A percentile compares a stretch with the other conserved stretches of the same genome.
phyloP scores from a whole-genome alignment of 2,888 invertebrate species.

The Flabesymbios commensalis region DNA sequence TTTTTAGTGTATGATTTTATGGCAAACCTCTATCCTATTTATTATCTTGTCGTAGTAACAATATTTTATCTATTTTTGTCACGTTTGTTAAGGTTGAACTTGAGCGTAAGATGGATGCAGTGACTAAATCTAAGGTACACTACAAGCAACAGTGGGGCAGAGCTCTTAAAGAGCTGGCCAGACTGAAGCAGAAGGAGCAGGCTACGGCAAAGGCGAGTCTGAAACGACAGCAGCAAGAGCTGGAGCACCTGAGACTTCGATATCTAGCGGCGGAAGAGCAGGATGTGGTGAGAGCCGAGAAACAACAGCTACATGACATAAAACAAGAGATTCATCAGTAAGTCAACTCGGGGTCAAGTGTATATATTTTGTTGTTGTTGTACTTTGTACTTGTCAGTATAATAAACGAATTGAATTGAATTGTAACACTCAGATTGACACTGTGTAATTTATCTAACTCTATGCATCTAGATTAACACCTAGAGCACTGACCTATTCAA shows the following conservation, averaged over 20 bases:
- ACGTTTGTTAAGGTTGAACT: constrained; percentile 52
- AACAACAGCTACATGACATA: constrained; percentile 55
- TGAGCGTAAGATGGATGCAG: constrained; percentile 59
- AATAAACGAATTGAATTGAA: no score
- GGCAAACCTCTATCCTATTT: no score
- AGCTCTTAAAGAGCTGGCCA: constrained; percentile 60
- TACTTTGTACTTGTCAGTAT: background rate
- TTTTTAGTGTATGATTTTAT: no score
- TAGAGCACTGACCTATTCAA: no score
- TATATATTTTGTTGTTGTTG: background rate
- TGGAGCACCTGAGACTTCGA: constrained; percentile 60
- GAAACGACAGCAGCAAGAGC: constrained; percentile 43
- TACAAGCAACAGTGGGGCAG: constrained; percentile 63
- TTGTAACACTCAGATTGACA: no score
- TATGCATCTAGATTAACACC: no score
- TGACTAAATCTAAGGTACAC: constrained; percentile 59
- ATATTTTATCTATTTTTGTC: background rate
- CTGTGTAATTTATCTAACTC: no score
- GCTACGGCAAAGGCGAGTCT: constrained; percentile 43
- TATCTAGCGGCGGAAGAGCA: constrained; percentile 60
- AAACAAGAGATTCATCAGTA: constrained; percentile 58
- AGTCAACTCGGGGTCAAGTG: background rate
- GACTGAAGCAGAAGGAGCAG: constrained; percentile 59
- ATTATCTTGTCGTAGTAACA: no score
- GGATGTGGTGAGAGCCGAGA: constrained; percentile 55